Base-by-base conservation (phyloP, 1,140 invertebrate species). In the Drosophila nebulosa region DNA sequence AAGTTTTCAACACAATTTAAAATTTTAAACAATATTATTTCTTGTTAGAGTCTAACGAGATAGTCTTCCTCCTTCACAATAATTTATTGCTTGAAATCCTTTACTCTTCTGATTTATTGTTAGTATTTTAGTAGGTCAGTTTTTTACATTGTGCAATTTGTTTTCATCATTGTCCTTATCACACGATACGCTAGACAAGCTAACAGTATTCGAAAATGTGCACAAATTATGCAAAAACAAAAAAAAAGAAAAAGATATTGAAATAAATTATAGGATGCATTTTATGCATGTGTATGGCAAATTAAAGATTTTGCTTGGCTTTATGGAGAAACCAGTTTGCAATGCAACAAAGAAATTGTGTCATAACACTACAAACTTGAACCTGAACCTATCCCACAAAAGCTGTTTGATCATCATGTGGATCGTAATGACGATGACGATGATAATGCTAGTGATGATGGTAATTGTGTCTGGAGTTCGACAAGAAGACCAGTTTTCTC, bases 281-380 rank as follows among this genome's bases (percentile, higher is more conserved):
- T 21, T 18, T 21, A 21, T 21, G 16, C 16, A 46, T 18, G 1
- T 21, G 3, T 46, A 46, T 21, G 7, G 14, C 1, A 16, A 46
- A 21, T 21, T 9, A 21, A 46, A 46, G 39, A 46, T 46, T 46
- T 21, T 9, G 39, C 39, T 16, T 42, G 2, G 14, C 39, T 7
- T 7, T 14, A 21, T 21, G 7, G 16, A 10, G 7, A 46, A 46
- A 46, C 39, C 39, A 46, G 39, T 46, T 46, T 46, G 16, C 16
- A 46, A 46, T 46, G 39, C 39, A 46, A 21, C 16, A 46, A 46
- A 21, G 39, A 74, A 84, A 74, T 85, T 84, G 81, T 84, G 79
- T 84, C 79, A 84, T 84, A 85, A 85, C 77, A 85, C 61, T 77
- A 74, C 66, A 84, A 84, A 85, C 79, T 74, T 74, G 72, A 84